Conservation (phyloP, 2,113 vertebrate species). For the Xenopus borealis region DNA sequence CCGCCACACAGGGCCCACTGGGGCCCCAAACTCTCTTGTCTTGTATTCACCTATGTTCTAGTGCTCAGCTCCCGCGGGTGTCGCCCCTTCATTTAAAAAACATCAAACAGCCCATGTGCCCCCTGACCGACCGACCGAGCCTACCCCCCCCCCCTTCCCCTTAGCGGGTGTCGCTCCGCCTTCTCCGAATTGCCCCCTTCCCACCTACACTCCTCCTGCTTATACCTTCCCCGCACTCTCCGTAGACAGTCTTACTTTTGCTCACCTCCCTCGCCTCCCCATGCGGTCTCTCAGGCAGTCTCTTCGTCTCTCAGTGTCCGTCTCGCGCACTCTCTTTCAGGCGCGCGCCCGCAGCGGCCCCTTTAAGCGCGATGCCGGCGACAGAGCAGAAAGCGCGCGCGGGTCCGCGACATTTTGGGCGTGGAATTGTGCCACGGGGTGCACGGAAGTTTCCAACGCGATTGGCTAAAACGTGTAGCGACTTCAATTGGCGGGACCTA, state of each 20-base stretch:
- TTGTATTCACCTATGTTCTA: too few species aligned
- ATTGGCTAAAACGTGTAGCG: background rate
- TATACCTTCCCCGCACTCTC: background rate
- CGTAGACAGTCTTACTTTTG: background rate
- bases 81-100: background rate
- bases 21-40: too few species aligned
- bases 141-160: constrained; percentile 21
- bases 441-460: background rate
- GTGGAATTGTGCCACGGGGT: background rate
- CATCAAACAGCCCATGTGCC: constrained; percentile 50
- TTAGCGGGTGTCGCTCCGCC: background rate
- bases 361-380: constrained; percentile 24
- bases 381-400: background rate
- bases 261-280: background rate
- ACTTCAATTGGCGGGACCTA: background rate
- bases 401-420: background rate
- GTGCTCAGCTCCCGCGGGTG: background rate
- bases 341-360: constrained; percentile 38
- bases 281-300: constrained; percentile 14
- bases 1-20: background rate
- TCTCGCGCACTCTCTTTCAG: constrained; percentile 25
- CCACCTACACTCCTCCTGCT: background rate
- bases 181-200: background rate
- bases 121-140: too few species aligned
- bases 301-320: background rate